These are phyloP conservation scores for Danio jaintianensis DNA, from an alignment of 2,797 vertebrate genomes.

Conservation along the genomic window DNA sequence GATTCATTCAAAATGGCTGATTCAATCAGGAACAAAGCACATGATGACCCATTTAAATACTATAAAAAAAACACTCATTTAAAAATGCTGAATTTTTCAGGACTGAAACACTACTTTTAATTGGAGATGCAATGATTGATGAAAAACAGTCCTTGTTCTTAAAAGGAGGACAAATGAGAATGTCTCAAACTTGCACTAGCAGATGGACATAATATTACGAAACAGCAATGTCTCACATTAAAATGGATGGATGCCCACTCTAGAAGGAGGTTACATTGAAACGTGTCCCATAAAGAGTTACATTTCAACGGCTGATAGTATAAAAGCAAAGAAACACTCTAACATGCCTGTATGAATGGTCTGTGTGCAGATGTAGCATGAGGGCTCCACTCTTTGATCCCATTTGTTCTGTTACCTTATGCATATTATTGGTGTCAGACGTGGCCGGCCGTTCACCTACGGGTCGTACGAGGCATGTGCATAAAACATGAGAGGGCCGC, in stretches of 20 bases:
- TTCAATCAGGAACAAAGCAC: too few species aligned
- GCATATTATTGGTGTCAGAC: conserved; percentile 30
- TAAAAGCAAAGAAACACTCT: neutral
- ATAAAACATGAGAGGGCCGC: conserved; percentile 37
- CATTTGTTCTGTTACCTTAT: conserved; percentile 29
- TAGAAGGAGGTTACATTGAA: conserved; percentile 24
- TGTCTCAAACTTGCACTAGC: too few species aligned
- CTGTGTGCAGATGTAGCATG: neutral
- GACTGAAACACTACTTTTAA: too few species aligned
- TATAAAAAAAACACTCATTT: too few species aligned
- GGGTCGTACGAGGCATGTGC: conserved; percentile 24
- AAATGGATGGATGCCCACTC: too few species aligned
- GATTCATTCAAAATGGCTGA: too few species aligned
- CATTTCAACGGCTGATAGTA: conserved; percentile 24
- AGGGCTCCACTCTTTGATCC: conserved; percentile 6
- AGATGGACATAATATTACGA: too few species aligned
- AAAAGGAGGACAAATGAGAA: conserved; percentile 6
- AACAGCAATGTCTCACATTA: too few species aligned
- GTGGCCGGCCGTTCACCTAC: neutral
- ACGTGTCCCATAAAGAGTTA: conserved; percentile 25
- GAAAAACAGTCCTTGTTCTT: conserved; percentile 56
- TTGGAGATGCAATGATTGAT: too few species aligned
- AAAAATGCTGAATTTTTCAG: too few species aligned
- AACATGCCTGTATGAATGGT: neutral
- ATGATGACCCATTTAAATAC: too few species aligned